These are phyloP conservation scores for Labeo calbasu DNA, from an alignment of 2,797 vertebrate genomes.

Conservation along the genomic window DNA sequence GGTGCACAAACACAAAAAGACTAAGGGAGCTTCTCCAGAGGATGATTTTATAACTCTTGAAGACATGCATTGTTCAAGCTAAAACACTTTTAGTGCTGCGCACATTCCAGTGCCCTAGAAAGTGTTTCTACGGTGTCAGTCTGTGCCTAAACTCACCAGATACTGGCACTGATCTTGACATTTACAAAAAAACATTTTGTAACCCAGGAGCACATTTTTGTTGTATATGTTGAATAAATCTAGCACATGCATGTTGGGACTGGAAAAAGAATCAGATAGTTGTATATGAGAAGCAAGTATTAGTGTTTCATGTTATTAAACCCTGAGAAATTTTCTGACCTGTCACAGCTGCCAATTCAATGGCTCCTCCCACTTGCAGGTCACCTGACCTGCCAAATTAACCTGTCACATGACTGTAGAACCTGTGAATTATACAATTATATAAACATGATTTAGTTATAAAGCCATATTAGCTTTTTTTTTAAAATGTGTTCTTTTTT, in stretches of 20 bases:
- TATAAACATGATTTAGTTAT: neutral
- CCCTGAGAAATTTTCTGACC: neutral
- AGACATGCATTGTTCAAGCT: constrained; percentile 43
- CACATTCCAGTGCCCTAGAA: constrained; percentile 32
- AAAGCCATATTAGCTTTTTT: neutral
- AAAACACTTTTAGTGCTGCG: constrained; percentile 30
- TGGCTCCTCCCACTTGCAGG: neutral
- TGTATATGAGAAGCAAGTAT: neutral
- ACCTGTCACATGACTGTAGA: neutral
- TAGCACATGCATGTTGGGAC: neutral
- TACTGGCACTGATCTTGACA: neutral
- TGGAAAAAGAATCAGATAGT: neutral
- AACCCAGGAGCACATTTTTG: neutral
- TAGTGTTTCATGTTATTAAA: neutral
- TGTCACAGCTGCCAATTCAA: neutral
- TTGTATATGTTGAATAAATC: neutral
- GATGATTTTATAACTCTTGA: constrained; percentile 49
- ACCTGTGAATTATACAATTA: neutral
- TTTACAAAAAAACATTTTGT: neutral
- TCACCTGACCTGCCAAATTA: neutral
- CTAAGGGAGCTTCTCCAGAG: constrained; percentile 11
- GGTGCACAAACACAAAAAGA: constrained; percentile 6
- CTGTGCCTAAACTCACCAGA: neutral
- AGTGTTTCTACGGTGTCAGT: constrained; percentile 20
- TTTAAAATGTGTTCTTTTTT: neutral